Evolutionary conservation across 1,140 invertebrate species (phyloP), one percentile per base, ranked within the genome.

Genomic region (Patella vulgata): DNA sequence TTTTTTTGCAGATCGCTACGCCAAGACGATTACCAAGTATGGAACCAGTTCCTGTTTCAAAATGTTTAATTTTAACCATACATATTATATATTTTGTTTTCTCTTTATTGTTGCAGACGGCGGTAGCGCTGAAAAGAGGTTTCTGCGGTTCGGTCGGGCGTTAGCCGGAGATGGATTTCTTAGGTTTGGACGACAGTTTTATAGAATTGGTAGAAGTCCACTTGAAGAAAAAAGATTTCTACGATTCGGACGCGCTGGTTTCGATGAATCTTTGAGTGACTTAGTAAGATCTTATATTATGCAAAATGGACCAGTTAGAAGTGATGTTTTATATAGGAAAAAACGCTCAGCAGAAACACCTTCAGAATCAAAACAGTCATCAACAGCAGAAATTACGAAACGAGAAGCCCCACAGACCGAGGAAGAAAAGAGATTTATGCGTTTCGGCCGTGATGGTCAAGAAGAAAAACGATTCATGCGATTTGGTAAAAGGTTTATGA

Each of bases 191-290:
- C 48, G 58, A 14, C 57, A 63, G 42, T 62, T 58, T 31, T 62
- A 61, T 47, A 43, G 64, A 27, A 46, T 67, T 17, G 64, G 64
- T 3, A 40, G 48, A 30, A 43, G 28, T 27, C 30, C 3, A 28
- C 19, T 14, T 17, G 69, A 70, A 42, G 76, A 77, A 44, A 80
- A 80, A 54, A 56, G 74, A 25, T 80, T 78, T 59, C 70, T 80
- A 58, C 54, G 79, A 54, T 81, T 81, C 53, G 79, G 79, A 9
- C 68, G 74, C 28, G 60, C 59, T 12, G 44, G 47, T 27, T 43
- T 46, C 46, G 63, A 71, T 14, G 65, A 57, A 6, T 11, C 25
- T 11, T n/a, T 11, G 17, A 27, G 19, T 8, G 63, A 43, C 39
- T 11, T 68, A 36, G 71, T 63, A 42, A 62, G 74, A 11, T 51